phyloP scores from a whole-genome alignment of 2,888 invertebrate genomes.

The Tethea ocularis region DNA sequence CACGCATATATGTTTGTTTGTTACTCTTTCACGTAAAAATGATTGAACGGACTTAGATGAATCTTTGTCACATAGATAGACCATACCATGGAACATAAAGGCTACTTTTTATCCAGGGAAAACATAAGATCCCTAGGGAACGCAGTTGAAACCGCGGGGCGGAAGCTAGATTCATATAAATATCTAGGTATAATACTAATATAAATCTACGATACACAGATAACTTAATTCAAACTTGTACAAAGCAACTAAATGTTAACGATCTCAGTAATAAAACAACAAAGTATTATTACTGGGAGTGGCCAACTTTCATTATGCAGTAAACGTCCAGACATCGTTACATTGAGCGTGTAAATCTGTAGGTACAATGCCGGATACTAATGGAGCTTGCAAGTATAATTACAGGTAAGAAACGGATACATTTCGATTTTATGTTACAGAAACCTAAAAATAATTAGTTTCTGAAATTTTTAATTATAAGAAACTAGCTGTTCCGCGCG shows the following conservation, averaged over 20 bases:
- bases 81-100: no score
- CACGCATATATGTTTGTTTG: no score
- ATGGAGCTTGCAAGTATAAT: neutral
- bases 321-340: neutral
- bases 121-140: no score
- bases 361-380: neutral
- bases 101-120: no score
- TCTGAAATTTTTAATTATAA: no score
- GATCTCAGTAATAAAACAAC: neutral
- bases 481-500: no score
- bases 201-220: neutral
- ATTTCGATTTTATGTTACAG: neutral
- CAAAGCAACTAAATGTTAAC: neutral
- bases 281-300: neutral
- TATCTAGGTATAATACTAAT: no score
- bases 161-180: no score
- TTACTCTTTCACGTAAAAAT: no score
- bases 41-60: no score
- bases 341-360: neutral
- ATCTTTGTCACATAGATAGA: no score
- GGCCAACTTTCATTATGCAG: neutral
- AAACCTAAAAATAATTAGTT: neutral
- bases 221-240: neutral
- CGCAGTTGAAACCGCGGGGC: no score
- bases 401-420: neutral